phyloP scores from a whole-genome alignment of 1,140 invertebrate genomes.

The Samia ricini region DNA sequence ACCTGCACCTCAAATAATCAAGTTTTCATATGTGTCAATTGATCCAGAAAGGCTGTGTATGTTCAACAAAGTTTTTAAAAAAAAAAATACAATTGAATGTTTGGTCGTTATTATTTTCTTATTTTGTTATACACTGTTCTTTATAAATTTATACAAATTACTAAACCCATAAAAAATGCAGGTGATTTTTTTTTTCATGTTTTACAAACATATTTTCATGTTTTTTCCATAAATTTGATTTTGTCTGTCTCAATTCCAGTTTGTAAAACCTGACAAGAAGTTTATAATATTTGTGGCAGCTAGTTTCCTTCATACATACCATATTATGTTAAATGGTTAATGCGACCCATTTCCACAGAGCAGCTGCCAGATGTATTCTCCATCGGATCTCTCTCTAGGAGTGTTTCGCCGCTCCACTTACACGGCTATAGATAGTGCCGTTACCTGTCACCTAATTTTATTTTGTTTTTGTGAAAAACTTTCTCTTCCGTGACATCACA shows the following conservation, averaged over 20 bases:
- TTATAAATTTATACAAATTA: too few relatives aligned
- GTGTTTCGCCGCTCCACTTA: slow-evolving; percentile 36
- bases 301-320: not conserved
- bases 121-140: too few relatives aligned
- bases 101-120: too few relatives aligned
- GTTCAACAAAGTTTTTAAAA: too few relatives aligned
- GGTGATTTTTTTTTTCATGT: too few relatives aligned
- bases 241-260: not conserved
- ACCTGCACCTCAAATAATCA: too few relatives aligned
- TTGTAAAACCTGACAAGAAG: not conserved
- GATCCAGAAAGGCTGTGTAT: too few relatives aligned
- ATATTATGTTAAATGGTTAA: not conserved
- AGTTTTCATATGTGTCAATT: too few relatives aligned
- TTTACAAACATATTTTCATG: not conserved
- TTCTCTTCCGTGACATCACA: not conserved
- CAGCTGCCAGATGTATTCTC: slow-evolving; percentile 21
- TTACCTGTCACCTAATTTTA: slow-evolving; percentile 3
- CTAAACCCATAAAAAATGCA: too few relatives aligned
- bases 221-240: not conserved
- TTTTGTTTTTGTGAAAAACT: not conserved
- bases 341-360: slow-evolving; percentile 21
- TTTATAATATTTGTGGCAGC: not conserved
- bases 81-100: too few relatives aligned
- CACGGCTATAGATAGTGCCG: slow-evolving; percentile 25
- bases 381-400: slow-evolving; percentile 32